Percentiles rank a stretch among this genome's conserved stretches.
Conservation (phyloP, 2,888 invertebrate species). For the Cantharis lateralis region DNA sequence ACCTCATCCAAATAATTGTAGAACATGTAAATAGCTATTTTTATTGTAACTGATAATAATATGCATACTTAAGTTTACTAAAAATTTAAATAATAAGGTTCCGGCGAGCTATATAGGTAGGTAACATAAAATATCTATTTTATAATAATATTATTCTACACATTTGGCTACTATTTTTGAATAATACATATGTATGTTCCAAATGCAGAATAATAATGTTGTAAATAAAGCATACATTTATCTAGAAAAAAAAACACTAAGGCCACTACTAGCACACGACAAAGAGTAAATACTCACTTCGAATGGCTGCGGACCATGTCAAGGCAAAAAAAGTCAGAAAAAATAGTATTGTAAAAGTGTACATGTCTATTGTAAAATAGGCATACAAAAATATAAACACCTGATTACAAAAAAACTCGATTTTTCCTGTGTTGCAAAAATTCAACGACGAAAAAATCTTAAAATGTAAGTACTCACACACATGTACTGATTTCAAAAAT, state of each 20-base stretch:
- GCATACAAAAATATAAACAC: conserved; percentile 40
- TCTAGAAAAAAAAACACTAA: conserved; percentile 26
- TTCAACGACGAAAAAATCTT: conserved; percentile 50
- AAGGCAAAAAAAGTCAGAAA: conserved; percentile 71
- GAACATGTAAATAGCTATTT: conserved; percentile 39
- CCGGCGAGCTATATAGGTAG: conserved; percentile 33
- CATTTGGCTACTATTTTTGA: background rate
- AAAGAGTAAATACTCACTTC: conserved; percentile 72
- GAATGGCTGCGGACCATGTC: conserved; percentile 70
- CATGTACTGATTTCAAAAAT: conserved; percentile 65
- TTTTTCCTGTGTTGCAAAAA: conserved; percentile 56
- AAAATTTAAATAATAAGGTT: conserved; percentile 24
- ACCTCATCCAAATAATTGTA: conserved; percentile 49
- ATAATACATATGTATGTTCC: background rate
- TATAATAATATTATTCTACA: conserved; percentile 25
- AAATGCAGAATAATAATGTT: conserved; percentile 17
- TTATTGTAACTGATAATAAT: conserved; percentile 13
- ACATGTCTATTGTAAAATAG: conserved; percentile 43
- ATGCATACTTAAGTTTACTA: conserved; percentile 16
- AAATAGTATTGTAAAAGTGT: conserved; percentile 56
- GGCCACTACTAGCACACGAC: conserved; percentile 57
- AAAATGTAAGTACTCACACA: conserved; percentile 63
- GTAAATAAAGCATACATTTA: conserved; percentile 37
- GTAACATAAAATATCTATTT: conserved; percentile 23
- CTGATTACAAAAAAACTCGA: conserved; percentile 40